phyloP scores from a whole-genome alignment of 2,888 invertebrate species.

The Lycocerus yunnanus region DNA sequence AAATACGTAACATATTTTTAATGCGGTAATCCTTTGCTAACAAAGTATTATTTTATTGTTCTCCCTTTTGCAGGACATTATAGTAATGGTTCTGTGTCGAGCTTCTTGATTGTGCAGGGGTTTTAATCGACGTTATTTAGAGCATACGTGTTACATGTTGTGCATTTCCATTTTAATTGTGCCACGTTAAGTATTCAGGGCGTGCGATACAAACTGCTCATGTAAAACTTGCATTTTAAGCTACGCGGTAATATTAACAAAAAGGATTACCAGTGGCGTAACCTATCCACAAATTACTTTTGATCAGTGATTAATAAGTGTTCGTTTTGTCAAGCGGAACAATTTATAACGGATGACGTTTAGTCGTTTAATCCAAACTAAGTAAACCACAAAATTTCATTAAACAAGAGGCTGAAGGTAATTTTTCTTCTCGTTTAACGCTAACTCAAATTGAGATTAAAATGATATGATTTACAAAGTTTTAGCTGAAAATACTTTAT shows the following conservation, averaged over 20 bases:
- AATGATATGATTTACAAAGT: not conserved
- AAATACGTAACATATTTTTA: not conserved
- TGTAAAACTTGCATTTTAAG: not conserved
- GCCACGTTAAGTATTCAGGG: conserved; percentile 13
- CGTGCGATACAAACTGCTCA: not conserved
- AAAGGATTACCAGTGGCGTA: not conserved
- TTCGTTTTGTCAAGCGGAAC: not conserved
- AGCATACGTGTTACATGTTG: conserved; percentile 19
- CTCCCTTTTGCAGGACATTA: not conserved
- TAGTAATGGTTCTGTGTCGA: not conserved
- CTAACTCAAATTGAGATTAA: not conserved
- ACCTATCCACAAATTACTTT: not conserved
- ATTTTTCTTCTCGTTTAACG: not conserved
- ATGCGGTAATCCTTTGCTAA: not conserved
- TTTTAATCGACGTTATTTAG: conserved; percentile 15
- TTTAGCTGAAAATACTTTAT: not conserved
- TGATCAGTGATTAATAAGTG: conserved; percentile 2
- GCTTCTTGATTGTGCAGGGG: conserved; percentile 5
- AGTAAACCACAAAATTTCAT: conserved; percentile 17
- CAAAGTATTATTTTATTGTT: not conserved
- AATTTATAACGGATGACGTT: conserved; percentile 2
- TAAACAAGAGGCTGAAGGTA: conserved; percentile 4
- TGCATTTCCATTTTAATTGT: conserved; percentile 22
- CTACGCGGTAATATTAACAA: not conserved
- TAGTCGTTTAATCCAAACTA: not conserved